These are phyloP conservation scores for Rhinoderma darwinii DNA, from an alignment of 2,113 vertebrate genomes.

Conservation along the genomic window DNA sequence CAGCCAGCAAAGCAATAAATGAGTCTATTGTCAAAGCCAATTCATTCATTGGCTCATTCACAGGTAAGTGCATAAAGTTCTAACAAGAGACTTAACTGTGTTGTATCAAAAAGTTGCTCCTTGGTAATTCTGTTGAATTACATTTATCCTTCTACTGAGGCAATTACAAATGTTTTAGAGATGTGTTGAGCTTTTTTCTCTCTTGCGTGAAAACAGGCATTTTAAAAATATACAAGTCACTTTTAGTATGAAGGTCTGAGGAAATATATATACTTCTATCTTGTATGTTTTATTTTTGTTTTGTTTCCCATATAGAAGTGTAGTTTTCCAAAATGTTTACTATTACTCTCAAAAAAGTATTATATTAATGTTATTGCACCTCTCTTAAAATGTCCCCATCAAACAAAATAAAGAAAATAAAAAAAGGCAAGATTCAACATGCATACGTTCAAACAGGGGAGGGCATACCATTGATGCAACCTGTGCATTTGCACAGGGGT, in stretches of 20 bases:
- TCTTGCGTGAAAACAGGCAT: background rate
- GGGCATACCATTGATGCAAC: too few relatives aligned
- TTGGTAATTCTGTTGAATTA: slow-evolving; percentile 24
- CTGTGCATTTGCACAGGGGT: too few relatives aligned
- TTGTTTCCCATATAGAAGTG: too few relatives aligned
- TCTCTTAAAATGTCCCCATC: too few relatives aligned
- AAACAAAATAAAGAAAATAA: too few relatives aligned
- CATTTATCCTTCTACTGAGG: background rate
- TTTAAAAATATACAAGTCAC: background rate
- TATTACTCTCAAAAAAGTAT: too few relatives aligned
- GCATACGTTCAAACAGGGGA: too few relatives aligned
- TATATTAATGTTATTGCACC: too few relatives aligned
- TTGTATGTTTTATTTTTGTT: too few relatives aligned
- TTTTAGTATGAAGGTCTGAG: background rate
- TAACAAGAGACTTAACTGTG: slow-evolving; percentile 15
- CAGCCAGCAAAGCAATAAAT: slow-evolving; percentile 37
- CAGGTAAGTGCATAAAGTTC: slow-evolving; percentile 26
- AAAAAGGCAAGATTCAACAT: too few relatives aligned
- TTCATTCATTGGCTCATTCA: slow-evolving; percentile 35
- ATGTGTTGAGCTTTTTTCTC: background rate
- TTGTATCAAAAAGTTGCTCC: slow-evolving; percentile 2
- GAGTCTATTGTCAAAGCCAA: slow-evolving; percentile 43
- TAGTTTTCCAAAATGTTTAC: too few relatives aligned
- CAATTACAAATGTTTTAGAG: slow-evolving; percentile 8
- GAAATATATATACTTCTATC: background rate